These are phyloP conservation scores for Hepsetus odoe DNA, from an alignment of 2,113 vertebrate genomes.

Conservation along the genomic window DNA sequence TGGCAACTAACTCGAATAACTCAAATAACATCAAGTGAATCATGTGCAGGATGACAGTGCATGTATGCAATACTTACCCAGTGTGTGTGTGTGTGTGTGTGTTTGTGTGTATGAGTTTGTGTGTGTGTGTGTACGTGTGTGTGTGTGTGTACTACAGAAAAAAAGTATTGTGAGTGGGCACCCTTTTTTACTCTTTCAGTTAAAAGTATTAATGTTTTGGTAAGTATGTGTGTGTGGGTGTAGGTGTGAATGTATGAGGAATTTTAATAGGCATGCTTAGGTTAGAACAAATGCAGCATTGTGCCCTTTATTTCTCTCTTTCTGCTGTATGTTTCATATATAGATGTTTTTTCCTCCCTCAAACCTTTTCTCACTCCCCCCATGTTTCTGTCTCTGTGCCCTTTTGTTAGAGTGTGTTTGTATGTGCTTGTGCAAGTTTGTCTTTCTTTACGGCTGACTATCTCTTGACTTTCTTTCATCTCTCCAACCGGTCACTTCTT, in stretches of 20 bases:
- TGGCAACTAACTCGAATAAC: slow-evolving; percentile 33
- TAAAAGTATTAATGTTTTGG: background rate
- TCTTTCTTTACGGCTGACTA: slow-evolving; percentile 56
- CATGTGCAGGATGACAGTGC: slow-evolving; percentile 36
- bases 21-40: slow-evolving; percentile 5
- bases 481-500: slow-evolving; percentile 68
- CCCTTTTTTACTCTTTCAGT: background rate
- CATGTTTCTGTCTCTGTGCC: background rate
- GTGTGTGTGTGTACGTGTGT: slow-evolving; percentile 19
- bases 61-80: slow-evolving; percentile 23
- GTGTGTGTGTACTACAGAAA: background rate
- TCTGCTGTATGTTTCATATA: slow-evolving; percentile 64
- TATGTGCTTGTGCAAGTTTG: slow-evolving; percentile 11
- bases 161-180: background rate
- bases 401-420: slow-evolving; percentile 9
- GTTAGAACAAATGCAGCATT: slow-evolving; percentile 60
- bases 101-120: slow-evolving; percentile 17
- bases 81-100: slow-evolving; percentile 21
- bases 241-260: slow-evolving; percentile 17
- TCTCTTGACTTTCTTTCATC: slow-evolving; percentile 70
- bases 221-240: slow-evolving; percentile 13
- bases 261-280: slow-evolving; percentile 24
- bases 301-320: slow-evolving; percentile 60
- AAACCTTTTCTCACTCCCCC: slow-evolving; percentile 57
- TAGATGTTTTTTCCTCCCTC: slow-evolving; percentile 66